Conservation (phyloP, 2,888 invertebrate genomes). For the Drosophila phalerata region DNA sequence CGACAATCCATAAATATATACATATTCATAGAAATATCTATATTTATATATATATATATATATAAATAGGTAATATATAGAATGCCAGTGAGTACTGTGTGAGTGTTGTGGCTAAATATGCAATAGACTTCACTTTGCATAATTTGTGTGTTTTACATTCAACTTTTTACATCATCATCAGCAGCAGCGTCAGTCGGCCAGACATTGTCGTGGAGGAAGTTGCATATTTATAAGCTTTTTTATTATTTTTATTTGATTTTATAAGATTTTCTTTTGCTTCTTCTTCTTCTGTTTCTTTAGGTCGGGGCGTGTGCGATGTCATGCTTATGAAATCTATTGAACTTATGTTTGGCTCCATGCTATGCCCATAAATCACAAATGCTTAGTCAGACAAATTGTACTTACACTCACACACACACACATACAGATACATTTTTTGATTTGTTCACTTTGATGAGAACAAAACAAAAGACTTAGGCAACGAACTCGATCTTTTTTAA, state of each 20-base stretch:
- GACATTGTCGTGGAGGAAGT: slow-evolving; percentile 72
- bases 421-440: background rate
- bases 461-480: slow-evolving; percentile 74
- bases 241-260: slow-evolving; percentile 21
- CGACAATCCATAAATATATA: slow-evolving; percentile 19
- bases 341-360: slow-evolving; percentile 63
- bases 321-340: slow-evolving; percentile 78
- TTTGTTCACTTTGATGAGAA: slow-evolving; percentile 54
- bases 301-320: slow-evolving; percentile 62
- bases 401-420: slow-evolving; percentile 4
- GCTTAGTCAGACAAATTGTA: slow-evolving; percentile 65
- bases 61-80: no score
- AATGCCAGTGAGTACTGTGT: slow-evolving; percentile 41
- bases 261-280: slow-evolving; percentile 34
- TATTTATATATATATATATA: slow-evolving; percentile 32
- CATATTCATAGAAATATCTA: slow-evolving; percentile 6
- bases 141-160: slow-evolving; percentile 72
- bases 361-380: slow-evolving; percentile 67
- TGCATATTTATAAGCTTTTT: slow-evolving; percentile 74
- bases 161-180: slow-evolving; percentile 64
- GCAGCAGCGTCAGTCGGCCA: slow-evolving; percentile 30
- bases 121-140: slow-evolving; percentile 66
- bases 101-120: slow-evolving; percentile 47
- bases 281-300: background rate
- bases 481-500: slow-evolving; percentile 55